Evolutionary conservation across 2,888 invertebrate species (phyloP).

Genomic region (Altica lythri): DNA sequence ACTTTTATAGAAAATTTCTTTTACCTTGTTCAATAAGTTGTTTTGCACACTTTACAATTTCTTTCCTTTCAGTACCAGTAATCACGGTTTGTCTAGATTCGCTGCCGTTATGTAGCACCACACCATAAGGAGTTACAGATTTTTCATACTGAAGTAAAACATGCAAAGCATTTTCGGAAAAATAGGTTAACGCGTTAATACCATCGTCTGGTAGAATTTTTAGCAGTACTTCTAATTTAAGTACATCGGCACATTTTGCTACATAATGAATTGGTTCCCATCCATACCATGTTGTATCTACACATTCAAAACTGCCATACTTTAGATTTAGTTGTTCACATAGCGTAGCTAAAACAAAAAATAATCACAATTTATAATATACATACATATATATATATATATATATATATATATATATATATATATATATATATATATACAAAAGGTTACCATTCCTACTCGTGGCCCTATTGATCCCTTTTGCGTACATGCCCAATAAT

Average conservation of each 20-base stretch:
- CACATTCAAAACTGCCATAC: constrained; percentile 25
- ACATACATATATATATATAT: too few species aligned
- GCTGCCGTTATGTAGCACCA: constrained; percentile 36
- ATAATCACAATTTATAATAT: too few species aligned
- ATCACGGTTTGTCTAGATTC: constrained; percentile 36
- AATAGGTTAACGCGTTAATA: constrained; percentile 37
- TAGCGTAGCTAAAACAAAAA: constrained; percentile 6
- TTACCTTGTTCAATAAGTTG: constrained; percentile 35
- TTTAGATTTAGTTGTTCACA: constrained; percentile 14
- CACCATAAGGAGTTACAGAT: constrained; percentile 30
- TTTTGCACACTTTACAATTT: constrained; percentile 35
- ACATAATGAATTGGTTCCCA: constrained; percentile 44
- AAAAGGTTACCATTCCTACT: too few species aligned
- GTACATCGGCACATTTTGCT: constrained; percentile 28
- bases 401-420: too few species aligned
- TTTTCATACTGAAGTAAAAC: constrained; percentile 39
- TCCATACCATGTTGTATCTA: constrained; percentile 37
- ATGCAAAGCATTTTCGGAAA: constrained; percentile 44
- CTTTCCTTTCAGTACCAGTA: constrained; percentile 34
- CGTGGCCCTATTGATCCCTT: too few species aligned
- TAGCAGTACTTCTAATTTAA: constrained; percentile 24
- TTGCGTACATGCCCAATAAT: too few species aligned
- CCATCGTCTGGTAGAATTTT: too few species aligned
- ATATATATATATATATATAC: too few species aligned
- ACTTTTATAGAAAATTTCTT: too few species aligned